These are phyloP conservation scores for Brachypalpus laphriformis DNA, from an alignment of 2,888 invertebrate species.

Conservation along the genomic window DNA sequence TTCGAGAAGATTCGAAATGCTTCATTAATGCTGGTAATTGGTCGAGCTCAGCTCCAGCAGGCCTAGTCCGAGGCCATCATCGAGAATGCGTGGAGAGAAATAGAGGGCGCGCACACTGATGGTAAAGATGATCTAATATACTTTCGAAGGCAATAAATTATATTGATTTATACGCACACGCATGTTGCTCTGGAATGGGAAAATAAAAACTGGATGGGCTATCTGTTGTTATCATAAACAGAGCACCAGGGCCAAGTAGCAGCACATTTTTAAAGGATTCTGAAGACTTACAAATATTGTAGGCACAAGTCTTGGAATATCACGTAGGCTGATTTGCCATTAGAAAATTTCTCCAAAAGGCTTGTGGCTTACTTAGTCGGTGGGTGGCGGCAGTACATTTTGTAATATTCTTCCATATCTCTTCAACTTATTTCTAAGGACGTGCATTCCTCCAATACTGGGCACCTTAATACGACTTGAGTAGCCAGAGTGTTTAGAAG, in stretches of 20 bases:
- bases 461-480: too few species aligned
- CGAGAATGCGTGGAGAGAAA: slow-evolving; percentile 14
- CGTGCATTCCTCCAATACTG: too few species aligned
- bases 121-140: slow-evolving; percentile 63
- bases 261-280: background rate
- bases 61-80: slow-evolving; percentile 15
- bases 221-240: background rate
- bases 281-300: too few species aligned
- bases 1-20: slow-evolving; percentile 58
- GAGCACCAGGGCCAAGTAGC: background rate
- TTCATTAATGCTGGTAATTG: slow-evolving; percentile 63
- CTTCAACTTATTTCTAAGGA: too few species aligned
- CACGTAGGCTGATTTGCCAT: too few species aligned
- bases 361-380: too few species aligned
- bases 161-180: slow-evolving; percentile 52
- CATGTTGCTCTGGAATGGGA: slow-evolving; percentile 32
- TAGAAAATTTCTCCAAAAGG: too few species aligned
- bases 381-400: too few species aligned
- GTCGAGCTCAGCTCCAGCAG: slow-evolving; percentile 16
- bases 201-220: slow-evolving; percentile 7
- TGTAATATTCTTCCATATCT: too few species aligned
- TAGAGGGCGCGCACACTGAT: slow-evolving; percentile 33
- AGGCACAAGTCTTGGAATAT: too few species aligned
- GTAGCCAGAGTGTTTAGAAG: too few species aligned
- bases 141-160: slow-evolving; percentile 65